Percentiles rank a stretch among this genome's conserved stretches.
These are phyloP conservation scores for Galeruca laticollis DNA, from an alignment of 2,888 invertebrate species.

Conservation along the genomic window DNA sequence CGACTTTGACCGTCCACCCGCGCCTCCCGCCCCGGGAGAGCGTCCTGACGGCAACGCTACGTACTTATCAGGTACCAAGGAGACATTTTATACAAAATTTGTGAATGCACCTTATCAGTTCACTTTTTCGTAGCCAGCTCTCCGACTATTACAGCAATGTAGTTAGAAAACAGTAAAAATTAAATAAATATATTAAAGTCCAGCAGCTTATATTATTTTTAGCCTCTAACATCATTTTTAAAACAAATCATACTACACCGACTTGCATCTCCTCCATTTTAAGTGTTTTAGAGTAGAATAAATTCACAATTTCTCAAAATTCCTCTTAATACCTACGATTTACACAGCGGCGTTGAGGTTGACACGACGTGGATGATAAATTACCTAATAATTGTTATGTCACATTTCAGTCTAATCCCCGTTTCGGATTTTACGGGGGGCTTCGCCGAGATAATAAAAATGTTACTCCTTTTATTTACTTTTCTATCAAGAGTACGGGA, in stretches of 20 bases:
- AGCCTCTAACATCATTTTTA: background rate
- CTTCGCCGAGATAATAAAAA: constrained; percentile 25
- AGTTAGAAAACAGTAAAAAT: no score
- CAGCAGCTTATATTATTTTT: no score
- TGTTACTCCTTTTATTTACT: constrained; percentile 1
- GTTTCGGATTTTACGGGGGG: constrained; percentile 32
- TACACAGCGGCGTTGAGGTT: constrained; percentile 23
- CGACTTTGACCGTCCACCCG: no score
- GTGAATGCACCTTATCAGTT: no score
- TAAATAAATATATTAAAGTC: no score
- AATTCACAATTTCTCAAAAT: constrained; percentile 30
- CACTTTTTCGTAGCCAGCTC: no score
- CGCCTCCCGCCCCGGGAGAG: no score
- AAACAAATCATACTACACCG: background rate
- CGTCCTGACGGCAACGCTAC: no score
- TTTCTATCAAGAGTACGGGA: constrained; percentile 24
- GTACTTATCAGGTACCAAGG: no score
- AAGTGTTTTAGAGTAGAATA: constrained; percentile 34
- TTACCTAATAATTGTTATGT: constrained; percentile 39
- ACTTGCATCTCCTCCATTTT: constrained; percentile 20
- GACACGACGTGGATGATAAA: constrained; percentile 39
- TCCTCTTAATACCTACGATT: constrained; percentile 33
- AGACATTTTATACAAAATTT: no score
- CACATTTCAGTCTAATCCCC: constrained; percentile 37
- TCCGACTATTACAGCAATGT: no score